Evolutionary conservation across 2,797 vertebrate genomes (phyloP), one percentile per base, ranked within the genome.

Genomic region (Forpus xanthops): DNA sequence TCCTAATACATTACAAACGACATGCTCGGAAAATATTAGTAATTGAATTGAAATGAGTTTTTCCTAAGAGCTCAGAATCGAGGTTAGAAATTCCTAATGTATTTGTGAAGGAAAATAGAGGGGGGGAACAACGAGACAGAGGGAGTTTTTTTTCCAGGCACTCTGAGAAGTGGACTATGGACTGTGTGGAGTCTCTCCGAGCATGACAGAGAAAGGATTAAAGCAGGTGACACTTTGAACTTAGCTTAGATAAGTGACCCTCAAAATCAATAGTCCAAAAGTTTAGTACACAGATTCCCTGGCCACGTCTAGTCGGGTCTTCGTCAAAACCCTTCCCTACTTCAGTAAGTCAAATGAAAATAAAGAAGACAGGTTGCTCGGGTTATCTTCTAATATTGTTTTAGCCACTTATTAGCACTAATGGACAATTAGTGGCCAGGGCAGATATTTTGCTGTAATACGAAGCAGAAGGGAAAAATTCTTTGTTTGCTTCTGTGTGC

Each of bases 171-270:
- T 1, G 21, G 55, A 41, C 53, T 28, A 55, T 37, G 70, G 55
- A 85, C 72, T 79, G 94, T 85, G 87, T 90, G 94, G 92, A 97
- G 96, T 94, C 96, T 96, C 85, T n/a, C 85, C 35, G 90, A 92
- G 95, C 94, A 96, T 93, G 97, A 95, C 96, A 96, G 95, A 93
- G 89, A 89, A 93, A 83, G 96, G 97, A 97, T 97, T 97, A 97
- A 97, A 97, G 96, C 94, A 96, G 96, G 96, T 97, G 97, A 93
- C 89, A 94, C 97, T 98, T 97, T 98, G 97, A 98, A 98, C 97
- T 96, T 90, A 93, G 96, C 95, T 98, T 97, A 97, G 97, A 97
- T 96, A 97, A 95, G 87, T 97, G 96, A 97, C 97, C 97, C 97
- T 97, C 96, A 96, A 97, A 97, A 97, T 97, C 97, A 97, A 96